These are phyloP conservation scores for Nothura maculosa DNA, from an alignment of 2,797 vertebrate genomes.

Conservation along the genomic window DNA sequence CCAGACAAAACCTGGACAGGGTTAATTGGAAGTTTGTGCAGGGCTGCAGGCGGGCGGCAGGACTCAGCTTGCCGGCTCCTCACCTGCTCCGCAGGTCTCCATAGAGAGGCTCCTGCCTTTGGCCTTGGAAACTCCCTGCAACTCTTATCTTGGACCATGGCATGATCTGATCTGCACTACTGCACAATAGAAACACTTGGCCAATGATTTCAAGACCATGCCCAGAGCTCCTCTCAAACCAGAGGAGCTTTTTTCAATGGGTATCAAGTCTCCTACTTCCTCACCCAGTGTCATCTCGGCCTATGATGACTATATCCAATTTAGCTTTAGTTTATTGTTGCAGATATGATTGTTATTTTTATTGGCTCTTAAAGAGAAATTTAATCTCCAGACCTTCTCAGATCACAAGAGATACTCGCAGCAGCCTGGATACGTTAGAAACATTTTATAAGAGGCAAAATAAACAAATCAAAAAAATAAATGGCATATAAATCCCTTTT, in stretches of 20 bases:
- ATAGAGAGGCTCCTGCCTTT: neutral
- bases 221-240: neutral
- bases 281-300: neutral
- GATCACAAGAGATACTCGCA: constrained; percentile 58
- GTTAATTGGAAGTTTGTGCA: neutral
- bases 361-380: constrained; percentile 44
- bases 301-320: neutral
- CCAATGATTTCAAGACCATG: neutral
- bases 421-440: constrained; percentile 44
- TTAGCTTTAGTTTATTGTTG: constrained; percentile 24
- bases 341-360: neutral
- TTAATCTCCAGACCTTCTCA: constrained; percentile 62
- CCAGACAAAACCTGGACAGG: neutral
- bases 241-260: neutral
- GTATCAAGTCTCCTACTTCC: neutral
- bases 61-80: neutral
- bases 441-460: constrained; percentile 58
- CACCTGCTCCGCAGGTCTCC: neutral
- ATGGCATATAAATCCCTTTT: constrained; percentile 41
- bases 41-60: neutral
- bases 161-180: neutral
- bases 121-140: neutral
- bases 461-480: constrained; percentile 51
- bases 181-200: neutral
- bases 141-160: neutral